Conservation (phyloP, 2,113 vertebrate genomes). For the Cricetomys ansorgei region DNA sequence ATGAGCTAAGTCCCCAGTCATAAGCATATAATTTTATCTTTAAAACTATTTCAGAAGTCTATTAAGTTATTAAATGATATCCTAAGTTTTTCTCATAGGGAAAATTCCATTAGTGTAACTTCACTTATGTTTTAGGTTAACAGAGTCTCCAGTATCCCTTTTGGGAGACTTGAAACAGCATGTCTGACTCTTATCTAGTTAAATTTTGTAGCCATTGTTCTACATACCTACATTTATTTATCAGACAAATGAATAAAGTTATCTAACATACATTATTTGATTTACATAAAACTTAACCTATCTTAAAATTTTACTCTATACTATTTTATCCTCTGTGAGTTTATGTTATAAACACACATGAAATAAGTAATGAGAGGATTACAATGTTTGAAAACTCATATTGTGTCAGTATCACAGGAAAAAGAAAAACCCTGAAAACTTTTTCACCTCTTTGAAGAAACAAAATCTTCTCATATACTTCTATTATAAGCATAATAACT, state of each 20-base stretch:
- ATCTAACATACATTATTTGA: no score
- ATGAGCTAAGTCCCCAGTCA: no score
- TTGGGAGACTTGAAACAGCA: no score
- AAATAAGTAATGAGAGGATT: neutral
- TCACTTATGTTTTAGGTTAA: no score
- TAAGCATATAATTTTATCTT: no score
- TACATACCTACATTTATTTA: neutral
- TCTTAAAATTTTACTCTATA: neutral
- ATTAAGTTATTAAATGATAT: neutral
- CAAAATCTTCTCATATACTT: neutral
- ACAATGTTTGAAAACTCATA: neutral
- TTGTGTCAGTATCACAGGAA: neutral
- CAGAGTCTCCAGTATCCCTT: no score
- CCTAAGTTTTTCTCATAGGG: neutral
- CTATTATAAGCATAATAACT: neutral
- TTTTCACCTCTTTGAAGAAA: neutral
- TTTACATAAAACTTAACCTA: no score
- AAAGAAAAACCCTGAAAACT: neutral
- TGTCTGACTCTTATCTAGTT: neutral
- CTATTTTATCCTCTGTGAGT: neutral
- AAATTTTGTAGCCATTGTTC: neutral
- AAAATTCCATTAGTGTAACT: no score
- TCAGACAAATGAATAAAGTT: no score
- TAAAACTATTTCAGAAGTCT: neutral
- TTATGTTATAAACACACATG: no score